Base-by-base conservation (phyloP, 1,140 invertebrate genomes). In the Theocolax elegans region DNA sequence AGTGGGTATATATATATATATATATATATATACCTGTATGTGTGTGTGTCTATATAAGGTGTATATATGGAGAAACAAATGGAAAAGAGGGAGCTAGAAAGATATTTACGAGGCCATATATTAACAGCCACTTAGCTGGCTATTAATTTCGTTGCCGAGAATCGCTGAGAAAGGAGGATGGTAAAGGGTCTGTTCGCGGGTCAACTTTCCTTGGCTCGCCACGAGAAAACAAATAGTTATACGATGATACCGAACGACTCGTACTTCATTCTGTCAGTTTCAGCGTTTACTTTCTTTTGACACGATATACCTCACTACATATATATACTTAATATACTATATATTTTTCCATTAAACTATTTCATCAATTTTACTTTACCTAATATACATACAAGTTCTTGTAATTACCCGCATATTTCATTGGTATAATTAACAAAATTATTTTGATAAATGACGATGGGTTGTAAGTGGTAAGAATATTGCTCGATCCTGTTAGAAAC, bases 81-180 rank as follows among this genome's bases (percentile, higher is more conserved):
- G n/a, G n/a, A 35, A 35, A 35, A 10, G 31, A 35, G 31, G 31
- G 10, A 35, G 10, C 4, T 35, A 6, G 31, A 79, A 72, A 80
- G 77, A 83, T 83, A 81, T 82, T 82, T 82, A 83, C 81, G 81
- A 81, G 80, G 81, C 80, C 80, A 83, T 83, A 83, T 81, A 82
- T 83, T 82, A 83, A 81, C 80, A 80, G 80, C 77, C 81, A 82
- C 80, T 83, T 83, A 83, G 79, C 74, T 74, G 71, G 79, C 81
- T 82, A 83, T 83, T 83, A 82, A 83, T 83, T 82, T 81, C 74
- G 76, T 27, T 15, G 15, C 40, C 58, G 35, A 75, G 78, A 81
- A 81, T 82, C 77, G 80, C 78, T 77, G 79, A 80, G 81, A 77
- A 81, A 80, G 79, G 76, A 80, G 76, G 75, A 80, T 78, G 79